phyloP scores from a whole-genome alignment of 2,888 invertebrate genomes.

The Lasioglossum villosulum region DNA sequence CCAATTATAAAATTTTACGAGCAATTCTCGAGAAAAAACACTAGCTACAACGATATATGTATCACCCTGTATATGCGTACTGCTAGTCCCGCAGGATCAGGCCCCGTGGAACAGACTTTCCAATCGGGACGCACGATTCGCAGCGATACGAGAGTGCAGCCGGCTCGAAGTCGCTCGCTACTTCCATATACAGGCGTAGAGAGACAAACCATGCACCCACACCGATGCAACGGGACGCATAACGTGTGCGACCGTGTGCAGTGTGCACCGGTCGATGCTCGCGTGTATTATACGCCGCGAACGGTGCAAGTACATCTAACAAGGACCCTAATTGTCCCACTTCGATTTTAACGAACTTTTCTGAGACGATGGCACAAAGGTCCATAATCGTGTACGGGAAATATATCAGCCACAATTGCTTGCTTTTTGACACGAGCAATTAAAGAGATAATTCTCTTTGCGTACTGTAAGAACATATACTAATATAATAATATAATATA shows the following conservation, averaged over 20 bases:
- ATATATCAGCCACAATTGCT: too few species aligned
- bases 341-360: not conserved
- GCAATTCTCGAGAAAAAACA: too few species aligned
- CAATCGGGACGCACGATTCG: conserved; percentile 28
- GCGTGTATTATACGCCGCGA: not conserved
- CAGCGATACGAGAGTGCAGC: conserved; percentile 19
- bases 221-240: not conserved
- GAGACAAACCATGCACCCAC: not conserved
- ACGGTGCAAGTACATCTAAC: not conserved
- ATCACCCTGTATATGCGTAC: too few species aligned
- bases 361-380: not conserved
- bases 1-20: too few species aligned
- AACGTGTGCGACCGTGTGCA: not conserved
- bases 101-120: conserved; percentile 22
- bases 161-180: conserved; percentile 27
- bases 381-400: too few species aligned
- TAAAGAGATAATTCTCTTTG: too few species aligned
- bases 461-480: too few species aligned
- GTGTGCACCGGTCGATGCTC: not conserved
- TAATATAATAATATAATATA: too few species aligned
- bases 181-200: conserved; percentile 5
- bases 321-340: not conserved
- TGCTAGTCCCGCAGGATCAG: too few species aligned
- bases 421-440: too few species aligned
- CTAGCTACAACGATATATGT: too few species aligned